Percentiles rank a stretch among this genome's conserved stretches.
These are phyloP conservation scores for Teleogryllus occipitalis DNA, from an alignment of 1,140 invertebrate species.

Conservation along the genomic window DNA sequence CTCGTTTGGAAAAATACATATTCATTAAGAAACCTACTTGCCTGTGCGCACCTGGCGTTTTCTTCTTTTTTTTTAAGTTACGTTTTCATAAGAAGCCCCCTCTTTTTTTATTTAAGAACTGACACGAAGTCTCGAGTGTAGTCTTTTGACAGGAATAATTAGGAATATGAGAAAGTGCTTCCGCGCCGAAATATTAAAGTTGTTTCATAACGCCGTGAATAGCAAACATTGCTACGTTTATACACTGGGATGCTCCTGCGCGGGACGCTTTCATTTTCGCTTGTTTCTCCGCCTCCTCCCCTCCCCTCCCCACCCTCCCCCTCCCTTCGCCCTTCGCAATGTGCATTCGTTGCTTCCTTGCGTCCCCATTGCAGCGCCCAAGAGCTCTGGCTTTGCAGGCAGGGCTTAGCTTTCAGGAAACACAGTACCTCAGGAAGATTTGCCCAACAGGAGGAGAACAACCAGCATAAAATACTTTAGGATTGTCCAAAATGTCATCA, in stretches of 20 bases:
- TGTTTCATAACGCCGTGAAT: not conserved
- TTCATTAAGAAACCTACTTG: not conserved
- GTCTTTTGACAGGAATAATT: not conserved
- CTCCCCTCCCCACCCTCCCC: not conserved
- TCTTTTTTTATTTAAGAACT: not conserved
- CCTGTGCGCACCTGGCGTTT: not conserved
- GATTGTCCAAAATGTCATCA: too few species aligned
- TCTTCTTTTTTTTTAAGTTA: not conserved
- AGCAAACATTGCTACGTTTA: not conserved
- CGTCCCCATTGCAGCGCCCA: too few species aligned
- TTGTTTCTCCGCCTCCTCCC: not conserved
- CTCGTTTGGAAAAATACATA: conserved; percentile 1
- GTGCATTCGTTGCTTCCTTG: too few species aligned
- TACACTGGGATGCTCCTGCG: not conserved
- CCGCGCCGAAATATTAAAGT: not conserved
- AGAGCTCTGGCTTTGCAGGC: too few species aligned
- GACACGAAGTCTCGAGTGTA: not conserved
- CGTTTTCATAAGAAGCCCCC: not conserved
- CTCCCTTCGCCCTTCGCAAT: too few species aligned
- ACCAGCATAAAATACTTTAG: too few species aligned
- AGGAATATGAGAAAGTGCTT: not conserved
- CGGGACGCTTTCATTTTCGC: not conserved
- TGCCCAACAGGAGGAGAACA: too few species aligned
- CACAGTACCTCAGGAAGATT: too few species aligned
- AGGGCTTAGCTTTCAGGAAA: too few species aligned